Conservation (phyloP, 2,113 vertebrate genomes). For the Shinisaurus crocodilurus region DNA sequence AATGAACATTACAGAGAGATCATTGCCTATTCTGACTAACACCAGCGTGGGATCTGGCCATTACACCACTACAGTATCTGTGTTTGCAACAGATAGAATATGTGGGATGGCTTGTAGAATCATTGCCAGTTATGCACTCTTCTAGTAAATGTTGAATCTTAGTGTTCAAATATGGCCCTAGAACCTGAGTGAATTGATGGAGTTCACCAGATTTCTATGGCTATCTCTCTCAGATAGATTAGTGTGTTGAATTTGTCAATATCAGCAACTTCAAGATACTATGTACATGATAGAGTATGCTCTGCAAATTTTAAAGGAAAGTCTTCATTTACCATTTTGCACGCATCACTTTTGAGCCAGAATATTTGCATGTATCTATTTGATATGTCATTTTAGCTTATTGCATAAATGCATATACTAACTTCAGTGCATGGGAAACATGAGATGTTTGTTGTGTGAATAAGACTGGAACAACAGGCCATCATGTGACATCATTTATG, state of each 20-base stretch:
- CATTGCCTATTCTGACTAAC: background rate
- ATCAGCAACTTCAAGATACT: background rate
- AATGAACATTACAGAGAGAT: background rate
- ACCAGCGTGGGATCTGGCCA: background rate
- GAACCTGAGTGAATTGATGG: background rate
- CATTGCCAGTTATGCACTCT: background rate
- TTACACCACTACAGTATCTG: background rate
- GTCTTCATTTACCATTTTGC: background rate
- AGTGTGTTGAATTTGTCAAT: background rate
- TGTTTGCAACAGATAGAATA: background rate
- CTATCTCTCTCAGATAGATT: background rate
- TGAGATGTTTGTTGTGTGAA: background rate
- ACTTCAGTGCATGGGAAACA: slow-evolving; percentile 10
- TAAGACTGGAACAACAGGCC: background rate
- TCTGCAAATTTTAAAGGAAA: slow-evolving; percentile 7
- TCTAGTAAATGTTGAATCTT: background rate
- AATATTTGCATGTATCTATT: slow-evolving; percentile 43
- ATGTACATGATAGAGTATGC: background rate
- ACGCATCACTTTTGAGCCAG: slow-evolving; percentile 1
- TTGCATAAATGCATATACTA: slow-evolving; percentile 46
- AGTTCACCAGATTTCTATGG: background rate
- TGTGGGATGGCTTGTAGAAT: background rate
- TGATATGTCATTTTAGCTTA: slow-evolving; percentile 26
- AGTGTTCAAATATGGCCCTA: fast-evolving
- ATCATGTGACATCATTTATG: no score